Base-by-base conservation (phyloP, 2,888 invertebrate species). In the Strigamia transsilvanica region DNA sequence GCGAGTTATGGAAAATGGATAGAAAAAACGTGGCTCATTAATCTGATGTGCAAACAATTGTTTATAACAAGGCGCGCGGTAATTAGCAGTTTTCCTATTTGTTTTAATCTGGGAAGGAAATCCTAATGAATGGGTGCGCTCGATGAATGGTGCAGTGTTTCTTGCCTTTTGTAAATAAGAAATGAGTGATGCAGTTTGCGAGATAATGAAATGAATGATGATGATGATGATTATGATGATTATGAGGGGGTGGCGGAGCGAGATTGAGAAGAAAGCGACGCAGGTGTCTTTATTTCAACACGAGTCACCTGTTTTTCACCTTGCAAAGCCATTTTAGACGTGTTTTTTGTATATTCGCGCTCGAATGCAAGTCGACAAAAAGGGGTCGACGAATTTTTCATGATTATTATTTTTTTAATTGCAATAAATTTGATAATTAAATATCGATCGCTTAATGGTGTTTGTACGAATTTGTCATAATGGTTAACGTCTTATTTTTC, bases 161-260 rank as follows among this genome's bases (percentile, higher is more conserved):
- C 61, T 66, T 66, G 46, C 61, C 61, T 66, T 66, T 66, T 66
- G 61, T 66, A 66, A 66, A 66, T 66, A 66, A 66, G 61, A 66
- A 66, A 66, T 66, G 61, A 66, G 61, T 66, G 61, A 66, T 66
- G 61, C 61, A 10, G 61, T 5, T 66, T 23, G 61, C 21, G 38
- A 66, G 61, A 66, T 66, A 66, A 66, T 66, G 61, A 66, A 66
- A 66, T 23, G 61, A 66, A 3, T 66, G 23, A 66, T 66, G 61
- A 66, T 66, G 21, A 66, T 66, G 61, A 66, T 66, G 21, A 66
- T 66, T 66, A 66, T 66, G 23, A 66, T 66, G 61, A 23, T 66
- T 18, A 66, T 6, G 18, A 66, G 21, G 10, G 46, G 46, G 15
- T n/a, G 46, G 46, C n/a, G 46, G n/a, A 46, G 12, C 12, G 15